Conservation (phyloP, 2,113 vertebrate genomes). For the Plecotus auritus region DNA sequence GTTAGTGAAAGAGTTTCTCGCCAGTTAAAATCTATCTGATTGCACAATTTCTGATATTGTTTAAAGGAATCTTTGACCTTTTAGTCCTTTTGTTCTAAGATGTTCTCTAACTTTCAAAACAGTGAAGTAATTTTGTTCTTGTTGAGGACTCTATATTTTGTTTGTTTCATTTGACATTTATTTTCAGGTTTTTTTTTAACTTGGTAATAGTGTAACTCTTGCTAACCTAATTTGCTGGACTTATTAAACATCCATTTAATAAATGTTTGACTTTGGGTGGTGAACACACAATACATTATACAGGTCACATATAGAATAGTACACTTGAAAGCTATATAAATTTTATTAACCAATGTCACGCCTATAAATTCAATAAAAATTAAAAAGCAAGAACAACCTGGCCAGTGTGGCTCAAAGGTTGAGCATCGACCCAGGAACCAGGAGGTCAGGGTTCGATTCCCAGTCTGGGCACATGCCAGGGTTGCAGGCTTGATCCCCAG, state of each 20-base stretch:
- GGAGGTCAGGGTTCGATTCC: too few species aligned
- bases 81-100: neutral
- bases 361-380: neutral
- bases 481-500: too few species aligned
- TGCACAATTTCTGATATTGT: neutral
- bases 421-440: too few species aligned
- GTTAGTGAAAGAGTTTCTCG: neutral
- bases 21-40: neutral
- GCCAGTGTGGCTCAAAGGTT: too few species aligned
- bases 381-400: neutral
- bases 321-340: neutral
- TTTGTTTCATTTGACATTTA: constrained; percentile 32
- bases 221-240: neutral
- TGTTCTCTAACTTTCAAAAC: constrained; percentile 2
- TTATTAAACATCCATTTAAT: neutral
- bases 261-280: neutral
- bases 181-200: neutral
- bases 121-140: neutral
- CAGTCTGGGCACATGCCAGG: too few species aligned
- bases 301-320: neutral
- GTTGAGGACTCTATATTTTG: neutral
- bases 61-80: constrained; percentile 1
- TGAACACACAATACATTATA: neutral
- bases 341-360: neutral
- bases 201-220: neutral